These are phyloP conservation scores for Syngnathoides biaculeatus DNA, from an alignment of 2,113 vertebrate genomes.

Conservation along the genomic window DNA sequence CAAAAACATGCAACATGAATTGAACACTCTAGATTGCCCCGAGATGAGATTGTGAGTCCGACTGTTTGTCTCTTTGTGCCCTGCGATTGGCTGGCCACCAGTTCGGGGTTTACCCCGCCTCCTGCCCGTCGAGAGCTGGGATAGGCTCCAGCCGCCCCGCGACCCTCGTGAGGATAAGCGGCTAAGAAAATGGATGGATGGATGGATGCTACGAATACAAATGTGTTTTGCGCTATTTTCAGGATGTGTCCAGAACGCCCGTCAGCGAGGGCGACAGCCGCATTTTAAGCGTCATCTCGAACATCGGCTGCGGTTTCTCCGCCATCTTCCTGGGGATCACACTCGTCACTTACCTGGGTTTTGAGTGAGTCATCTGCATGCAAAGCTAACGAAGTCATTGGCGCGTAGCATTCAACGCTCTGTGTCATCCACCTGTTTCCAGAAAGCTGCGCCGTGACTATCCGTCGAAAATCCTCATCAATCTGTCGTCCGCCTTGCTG, in stretches of 20 bases:
- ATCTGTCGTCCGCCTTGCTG: constrained; percentile 77
- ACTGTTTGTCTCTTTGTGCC: no score
- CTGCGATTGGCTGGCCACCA: no score
- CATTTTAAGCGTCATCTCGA: constrained; percentile 77
- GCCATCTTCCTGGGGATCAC: constrained; percentile 82
- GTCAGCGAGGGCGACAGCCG: constrained; percentile 53
- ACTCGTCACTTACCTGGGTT: constrained; percentile 76
- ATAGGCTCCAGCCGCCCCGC: no score
- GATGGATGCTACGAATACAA: no score
- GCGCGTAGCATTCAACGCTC: background rate
- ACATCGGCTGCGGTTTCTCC: constrained; percentile 81
- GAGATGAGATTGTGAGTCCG: no score
- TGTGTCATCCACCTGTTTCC: background rate
- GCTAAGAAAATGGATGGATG: no score
- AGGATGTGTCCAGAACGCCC: constrained; percentile 75
- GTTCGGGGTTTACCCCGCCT: no score
- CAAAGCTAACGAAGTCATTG: background rate
- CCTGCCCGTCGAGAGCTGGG: no score
- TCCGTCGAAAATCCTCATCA: constrained; percentile 88
- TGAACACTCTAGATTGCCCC: no score
- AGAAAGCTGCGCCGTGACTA: constrained; percentile 82
- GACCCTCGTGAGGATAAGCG: no score
- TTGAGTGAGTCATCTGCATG: constrained; percentile 77
- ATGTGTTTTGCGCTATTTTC: background rate
- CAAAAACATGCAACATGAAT: no score